Base-by-base conservation (phyloP, 2,797 vertebrate genomes). In the Mallotus villosus region DNA sequence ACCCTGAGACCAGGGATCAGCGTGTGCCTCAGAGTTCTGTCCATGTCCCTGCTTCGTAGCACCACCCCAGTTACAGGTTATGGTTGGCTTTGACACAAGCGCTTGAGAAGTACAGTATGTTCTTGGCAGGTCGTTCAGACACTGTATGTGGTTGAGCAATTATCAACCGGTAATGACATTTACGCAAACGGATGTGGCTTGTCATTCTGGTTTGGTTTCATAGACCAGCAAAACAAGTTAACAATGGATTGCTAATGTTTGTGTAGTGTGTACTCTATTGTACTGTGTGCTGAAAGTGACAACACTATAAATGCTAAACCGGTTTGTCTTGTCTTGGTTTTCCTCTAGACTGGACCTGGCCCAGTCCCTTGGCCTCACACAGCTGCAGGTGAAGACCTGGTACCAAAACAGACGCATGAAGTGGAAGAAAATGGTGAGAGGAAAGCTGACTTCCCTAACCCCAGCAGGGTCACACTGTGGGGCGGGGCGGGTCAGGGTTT, bases 361-460 rank as follows among this genome's bases (percentile, higher is more conserved):
- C 22, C 97, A 99, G 68, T 95, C 96, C 0, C 88, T 99, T 64
- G 97, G 97, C n/a, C 94, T 99, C 80, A 98, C 97, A 46, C 97
- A 99, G 85, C 95, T 99, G 41, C 97, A 99, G 88, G 97, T 99
- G 84, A 99, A 99, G 93, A 99, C 97, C 0, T 99, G 97, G 97
- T 99, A 99, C 91, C 97, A 99, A 89, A 99, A 99, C 90, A 95
- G 97, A 32, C 95, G 97, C 58, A 99, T 99, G 97, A 99, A 99
- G 86, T 99, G 97, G 97, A 99, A 99, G 89, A 99, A 99, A 93
- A 95, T 99, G 95, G 97, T 99, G 87, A 94, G 93, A 59, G 58
- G 21, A 32, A 27, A 19, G 5, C 25, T 27, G 29, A 7, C 11
- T 46, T 46, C 17, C 51, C 1, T 55, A 55, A 46, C 9, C 41